Evolutionary conservation across 2,113 vertebrate genomes (phyloP).

Genomic region (Siphamia tubifer): DNA sequence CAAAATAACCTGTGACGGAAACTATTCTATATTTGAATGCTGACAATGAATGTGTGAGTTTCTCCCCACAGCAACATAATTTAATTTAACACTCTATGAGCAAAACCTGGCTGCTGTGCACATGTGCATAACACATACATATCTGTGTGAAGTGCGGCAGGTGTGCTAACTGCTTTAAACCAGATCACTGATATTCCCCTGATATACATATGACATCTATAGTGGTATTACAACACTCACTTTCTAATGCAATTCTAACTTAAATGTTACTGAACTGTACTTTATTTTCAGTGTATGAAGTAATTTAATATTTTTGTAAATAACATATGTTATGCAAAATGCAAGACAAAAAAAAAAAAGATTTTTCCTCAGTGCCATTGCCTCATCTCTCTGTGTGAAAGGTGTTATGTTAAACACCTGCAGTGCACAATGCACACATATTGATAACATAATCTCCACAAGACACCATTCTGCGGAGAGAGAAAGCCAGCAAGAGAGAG

Average conservation of each 20-base stretch:
- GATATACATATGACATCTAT: not conserved
- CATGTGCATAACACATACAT: not conserved
- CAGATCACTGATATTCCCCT: not conserved
- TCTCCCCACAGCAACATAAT: not conserved
- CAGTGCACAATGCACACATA: conserved; percentile 65
- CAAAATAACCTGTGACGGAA: conserved; percentile 40
- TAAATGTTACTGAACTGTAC: not conserved
- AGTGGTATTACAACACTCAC: not conserved
- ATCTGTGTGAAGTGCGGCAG: conserved; percentile 30
- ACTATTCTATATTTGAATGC: conserved; percentile 35
- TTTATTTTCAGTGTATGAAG: too few relatives aligned
- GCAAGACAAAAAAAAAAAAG: not conserved
- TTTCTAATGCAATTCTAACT: not conserved
- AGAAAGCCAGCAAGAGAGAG: conserved; percentile 19
- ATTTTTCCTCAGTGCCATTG: conserved; percentile 16
- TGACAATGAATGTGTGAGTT: conserved; percentile 32
- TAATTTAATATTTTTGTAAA: too few relatives aligned
- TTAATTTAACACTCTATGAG: conserved; percentile 8
- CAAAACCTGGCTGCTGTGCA: not conserved
- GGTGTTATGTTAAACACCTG: conserved; percentile 66
- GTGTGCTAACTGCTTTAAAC: conserved; percentile 29
- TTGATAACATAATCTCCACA: conserved; percentile 61
- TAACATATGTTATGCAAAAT: not conserved
- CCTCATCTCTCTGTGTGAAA: conserved; percentile 60
- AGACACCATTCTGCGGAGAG: conserved; percentile 47